Base-by-base conservation (phyloP, 2,888 invertebrate genomes). In the Heterodera filipjevi region DNA sequence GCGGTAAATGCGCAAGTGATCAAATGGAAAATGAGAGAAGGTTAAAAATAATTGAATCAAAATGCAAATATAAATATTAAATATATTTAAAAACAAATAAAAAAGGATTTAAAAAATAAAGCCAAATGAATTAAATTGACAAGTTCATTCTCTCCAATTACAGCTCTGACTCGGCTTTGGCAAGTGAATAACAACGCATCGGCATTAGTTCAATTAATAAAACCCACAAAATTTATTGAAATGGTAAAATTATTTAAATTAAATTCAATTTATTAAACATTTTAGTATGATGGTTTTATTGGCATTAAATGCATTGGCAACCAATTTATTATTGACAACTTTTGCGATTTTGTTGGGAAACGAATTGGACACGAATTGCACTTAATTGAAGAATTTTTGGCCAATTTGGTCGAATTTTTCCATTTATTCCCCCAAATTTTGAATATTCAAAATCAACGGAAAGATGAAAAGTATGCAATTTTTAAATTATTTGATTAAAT, bases 361-460 rank as follows among this genome's bases (percentile, higher is more conserved):
- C 59, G 59, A 22, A n/a, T 59, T 59, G 59, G n/a, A 5, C 59
- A n/a, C 59, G n/a, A 59, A 59, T 59, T 59, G 19, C 19, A 59
- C n/a, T 59, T 59, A 19, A n/a, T n/a, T 16, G 59, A 59, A 59
- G 59, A 59, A 27, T 59, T 59, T 59, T 59, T 59, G n/a, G 59
- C 6, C 3, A n/a, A 59, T 59, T 59, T n/a, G 22, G n/a, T 59
- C n/a, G 59, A 59, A 59, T 59, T 19, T 59, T 59, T 59, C 5
- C 59, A 59, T 59, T 59, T 59, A 59, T 59, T n/a, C n/a, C 59
- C 59, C 16, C n/a, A 16, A 22, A 59, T 22, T 59, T n/a, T 59
- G 22, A 59, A n/a, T n/a, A 0, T 59, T 22, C 22, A 59, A n/a
- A 3, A 5, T 59, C 46, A 49, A 49, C 6, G 2, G 6, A 49